phyloP scores from a whole-genome alignment of 2,797 vertebrate species.

The Spinus olivaceus region DNA sequence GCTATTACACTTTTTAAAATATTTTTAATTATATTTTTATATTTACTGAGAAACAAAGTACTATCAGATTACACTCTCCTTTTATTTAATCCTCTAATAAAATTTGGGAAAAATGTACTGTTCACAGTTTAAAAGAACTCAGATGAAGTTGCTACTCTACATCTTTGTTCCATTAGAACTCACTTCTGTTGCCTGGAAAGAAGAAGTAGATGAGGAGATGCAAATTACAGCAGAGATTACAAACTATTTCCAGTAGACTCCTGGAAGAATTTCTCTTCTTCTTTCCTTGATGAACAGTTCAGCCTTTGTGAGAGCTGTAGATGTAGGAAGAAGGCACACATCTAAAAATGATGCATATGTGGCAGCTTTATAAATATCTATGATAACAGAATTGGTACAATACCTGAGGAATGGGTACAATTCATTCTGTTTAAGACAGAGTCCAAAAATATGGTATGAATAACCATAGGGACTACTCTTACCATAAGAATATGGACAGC shows the following conservation, averaged over 20 bases:
- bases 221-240: neutral
- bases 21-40: neutral
- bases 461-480: neutral
- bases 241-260: neutral
- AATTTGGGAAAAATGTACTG: neutral
- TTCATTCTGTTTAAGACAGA: neutral
- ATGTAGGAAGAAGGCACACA: neutral
- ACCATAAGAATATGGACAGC: neutral
- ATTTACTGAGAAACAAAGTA: neutral
- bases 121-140: neutral
- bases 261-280: neutral
- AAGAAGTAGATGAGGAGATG: neutral
- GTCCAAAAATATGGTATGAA: neutral
- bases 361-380: neutral
- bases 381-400: neutral
- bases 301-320: neutral
- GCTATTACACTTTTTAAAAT: fast-evolving
- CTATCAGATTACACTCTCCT: neutral
- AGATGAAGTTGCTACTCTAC: neutral
- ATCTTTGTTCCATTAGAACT: neutral
- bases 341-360: neutral
- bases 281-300: neutral
- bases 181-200: neutral
- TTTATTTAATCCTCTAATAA: neutral
- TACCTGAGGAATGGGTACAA: neutral